Conservation (phyloP, 2,888 invertebrate species). For the Drymonia ruficornis region DNA sequence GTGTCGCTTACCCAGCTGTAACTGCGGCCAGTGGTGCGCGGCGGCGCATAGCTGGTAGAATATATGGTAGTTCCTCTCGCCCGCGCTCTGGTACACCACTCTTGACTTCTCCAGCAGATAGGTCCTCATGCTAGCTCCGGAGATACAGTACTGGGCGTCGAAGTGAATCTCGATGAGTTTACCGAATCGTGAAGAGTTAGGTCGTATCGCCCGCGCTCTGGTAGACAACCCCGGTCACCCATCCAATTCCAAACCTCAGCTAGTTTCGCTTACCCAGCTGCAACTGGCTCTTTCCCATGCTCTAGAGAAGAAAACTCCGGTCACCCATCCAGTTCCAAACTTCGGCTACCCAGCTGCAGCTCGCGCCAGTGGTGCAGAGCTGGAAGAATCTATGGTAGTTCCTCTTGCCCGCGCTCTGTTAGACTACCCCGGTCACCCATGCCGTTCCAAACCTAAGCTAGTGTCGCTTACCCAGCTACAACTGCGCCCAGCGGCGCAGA, state of each 20-base stretch:
- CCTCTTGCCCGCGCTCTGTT: background rate
- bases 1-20: conserved; percentile 86
- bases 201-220: conserved; percentile 98
- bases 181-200: conserved; percentile 99
- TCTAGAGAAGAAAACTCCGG: no score
- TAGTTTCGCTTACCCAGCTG: conserved; percentile 84
- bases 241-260: background rate
- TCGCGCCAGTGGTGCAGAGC: background rate
- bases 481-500: background rate
- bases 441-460: background rate
- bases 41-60: conserved; percentile 99
- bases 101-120: conserved; percentile 98
- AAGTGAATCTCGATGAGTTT: conserved; percentile 98
- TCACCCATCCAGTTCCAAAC: background rate
- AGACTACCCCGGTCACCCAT: background rate
- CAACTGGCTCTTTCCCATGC: conserved; percentile 71
- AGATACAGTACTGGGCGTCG: conserved; percentile 92
- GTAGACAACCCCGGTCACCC: conserved; percentile 92
- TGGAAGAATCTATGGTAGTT: background rate
- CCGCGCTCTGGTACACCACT: conserved; percentile 96
- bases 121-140: conserved; percentile 98
- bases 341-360: background rate
- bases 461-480: background rate
- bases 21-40: conserved; percentile 85
- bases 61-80: conserved; percentile 98